phyloP scores from a whole-genome alignment of 2,797 vertebrate species.

The Scyliorhinus canicula region DNA sequence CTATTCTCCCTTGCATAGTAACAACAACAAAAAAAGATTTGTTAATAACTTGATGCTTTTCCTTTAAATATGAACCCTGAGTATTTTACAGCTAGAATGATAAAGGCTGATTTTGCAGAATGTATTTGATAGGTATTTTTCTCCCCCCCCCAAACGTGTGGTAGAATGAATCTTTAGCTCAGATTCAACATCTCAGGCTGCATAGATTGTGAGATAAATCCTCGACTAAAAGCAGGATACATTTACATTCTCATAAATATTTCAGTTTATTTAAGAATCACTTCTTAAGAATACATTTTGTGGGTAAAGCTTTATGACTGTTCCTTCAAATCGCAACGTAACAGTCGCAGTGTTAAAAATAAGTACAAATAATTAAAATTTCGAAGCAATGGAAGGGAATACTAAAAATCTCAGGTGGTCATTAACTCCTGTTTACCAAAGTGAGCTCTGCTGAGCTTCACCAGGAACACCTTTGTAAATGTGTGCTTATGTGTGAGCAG shows the following conservation, averaged over 20 bases:
- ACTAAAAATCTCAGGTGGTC: background rate
- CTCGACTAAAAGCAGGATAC: background rate
- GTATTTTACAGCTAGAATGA: background rate
- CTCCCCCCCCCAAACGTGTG: background rate
- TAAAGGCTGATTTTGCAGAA: background rate
- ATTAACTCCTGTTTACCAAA: too few relatives aligned
- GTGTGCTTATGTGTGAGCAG: background rate
- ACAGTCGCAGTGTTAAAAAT: background rate
- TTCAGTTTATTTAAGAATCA: background rate
- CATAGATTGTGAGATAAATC: background rate
- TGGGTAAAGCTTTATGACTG: background rate
- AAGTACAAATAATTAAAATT: background rate
- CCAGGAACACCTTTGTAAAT: background rate
- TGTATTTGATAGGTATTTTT: background rate
- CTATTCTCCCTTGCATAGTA: background rate
- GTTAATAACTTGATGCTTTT: background rate
- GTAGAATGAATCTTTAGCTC: background rate
- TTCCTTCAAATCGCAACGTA: background rate
- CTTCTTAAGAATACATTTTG: background rate
- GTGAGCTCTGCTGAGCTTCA: background rate
- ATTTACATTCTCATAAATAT: background rate
- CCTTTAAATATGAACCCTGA: background rate
- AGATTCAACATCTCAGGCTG: background rate
- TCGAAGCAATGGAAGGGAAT: background rate
- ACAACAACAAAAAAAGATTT: background rate